Percentiles rank a stretch among this genome's conserved stretches.
phyloP scores from a whole-genome alignment of 1,140 invertebrate genomes.

The Scaptomyza montana region DNA sequence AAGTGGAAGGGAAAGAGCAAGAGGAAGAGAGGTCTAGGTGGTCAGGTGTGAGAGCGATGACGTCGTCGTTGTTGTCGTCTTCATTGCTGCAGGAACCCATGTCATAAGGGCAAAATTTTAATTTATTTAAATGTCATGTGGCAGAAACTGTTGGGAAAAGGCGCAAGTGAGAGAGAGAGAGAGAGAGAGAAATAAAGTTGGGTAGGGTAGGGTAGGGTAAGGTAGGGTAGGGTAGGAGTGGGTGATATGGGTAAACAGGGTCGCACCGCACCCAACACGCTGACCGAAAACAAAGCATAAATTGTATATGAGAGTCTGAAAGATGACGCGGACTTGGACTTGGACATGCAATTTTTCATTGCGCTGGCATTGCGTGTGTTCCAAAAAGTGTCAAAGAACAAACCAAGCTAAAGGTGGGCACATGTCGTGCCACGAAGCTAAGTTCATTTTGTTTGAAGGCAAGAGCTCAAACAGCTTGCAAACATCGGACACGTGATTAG shows the following conservation, averaged over 20 bases:
- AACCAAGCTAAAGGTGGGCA: no score
- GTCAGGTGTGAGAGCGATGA: conserved; percentile 73
- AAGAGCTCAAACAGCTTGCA: no score
- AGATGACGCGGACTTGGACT: conserved; percentile 32
- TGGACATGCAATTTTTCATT: conserved; percentile 74
- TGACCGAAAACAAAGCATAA: conserved; percentile 47
- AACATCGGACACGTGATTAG: no score
- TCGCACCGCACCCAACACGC: conserved; percentile 52
- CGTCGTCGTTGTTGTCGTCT: conserved; percentile 36
- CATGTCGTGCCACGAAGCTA: no score
- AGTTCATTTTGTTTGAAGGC: no score
- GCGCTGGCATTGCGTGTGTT: conserved; percentile 60
- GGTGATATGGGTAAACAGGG: conserved; percentile 15
- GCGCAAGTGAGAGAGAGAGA: no score
- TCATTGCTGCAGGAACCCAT: conserved; percentile 46
- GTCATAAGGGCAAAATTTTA: conserved; percentile 71
- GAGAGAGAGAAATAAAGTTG: not conserved
- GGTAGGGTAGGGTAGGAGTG: no score
- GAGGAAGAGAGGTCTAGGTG: not conserved
- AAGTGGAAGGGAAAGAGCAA: not conserved
- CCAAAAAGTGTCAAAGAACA: not conserved
- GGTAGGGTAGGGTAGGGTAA: no score
- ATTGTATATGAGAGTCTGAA: not conserved
- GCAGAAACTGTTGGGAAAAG: not conserved
- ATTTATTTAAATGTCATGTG: conserved; percentile 75